Evolutionary conservation across 2,888 invertebrate species (phyloP).

Genomic region (Torymus tubicola): DNA sequence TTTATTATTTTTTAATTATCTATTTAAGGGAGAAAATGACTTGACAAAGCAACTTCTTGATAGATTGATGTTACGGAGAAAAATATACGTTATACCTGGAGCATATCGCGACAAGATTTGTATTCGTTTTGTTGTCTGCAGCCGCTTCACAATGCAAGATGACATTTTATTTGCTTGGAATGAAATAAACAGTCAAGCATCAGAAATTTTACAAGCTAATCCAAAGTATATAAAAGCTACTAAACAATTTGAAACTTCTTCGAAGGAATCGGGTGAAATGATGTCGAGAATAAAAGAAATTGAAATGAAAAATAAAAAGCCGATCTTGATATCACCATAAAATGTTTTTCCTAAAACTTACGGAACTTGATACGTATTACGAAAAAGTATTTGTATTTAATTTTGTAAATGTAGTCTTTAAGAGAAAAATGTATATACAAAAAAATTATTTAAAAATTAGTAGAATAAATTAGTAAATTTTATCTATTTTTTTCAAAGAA

Average conservation of each 20-base stretch:
- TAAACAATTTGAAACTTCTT: background rate
- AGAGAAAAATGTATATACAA: too few relatives aligned
- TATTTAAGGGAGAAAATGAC: constrained; percentile 80
- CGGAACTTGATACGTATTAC: background rate
- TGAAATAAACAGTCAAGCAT: constrained; percentile 82
- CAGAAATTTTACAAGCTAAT: constrained; percentile 67
- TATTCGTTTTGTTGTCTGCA: constrained; percentile 90
- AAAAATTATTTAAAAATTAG: too few relatives aligned
- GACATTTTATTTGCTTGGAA: constrained; percentile 86
- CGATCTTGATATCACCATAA: constrained; percentile 20
- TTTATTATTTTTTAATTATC: background rate
- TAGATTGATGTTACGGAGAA: constrained; percentile 84
- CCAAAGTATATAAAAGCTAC: background rate
- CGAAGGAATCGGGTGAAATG: constrained; percentile 53
- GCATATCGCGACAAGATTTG: constrained; percentile 83
- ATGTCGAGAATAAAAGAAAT: constrained; percentile 59
- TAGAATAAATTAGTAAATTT: too few relatives aligned
- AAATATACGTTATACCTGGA: constrained; percentile 90
- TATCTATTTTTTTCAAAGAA: too few relatives aligned
- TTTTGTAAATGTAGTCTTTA: too few relatives aligned
- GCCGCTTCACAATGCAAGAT: constrained; percentile 82
- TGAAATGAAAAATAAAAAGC: constrained; percentile 56
- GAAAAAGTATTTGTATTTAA: too few relatives aligned
- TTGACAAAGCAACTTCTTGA: constrained; percentile 85
- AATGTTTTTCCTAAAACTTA: constrained; percentile 11